Conservation (phyloP, 2,113 vertebrate genomes). For the Shinisaurus crocodilurus region DNA sequence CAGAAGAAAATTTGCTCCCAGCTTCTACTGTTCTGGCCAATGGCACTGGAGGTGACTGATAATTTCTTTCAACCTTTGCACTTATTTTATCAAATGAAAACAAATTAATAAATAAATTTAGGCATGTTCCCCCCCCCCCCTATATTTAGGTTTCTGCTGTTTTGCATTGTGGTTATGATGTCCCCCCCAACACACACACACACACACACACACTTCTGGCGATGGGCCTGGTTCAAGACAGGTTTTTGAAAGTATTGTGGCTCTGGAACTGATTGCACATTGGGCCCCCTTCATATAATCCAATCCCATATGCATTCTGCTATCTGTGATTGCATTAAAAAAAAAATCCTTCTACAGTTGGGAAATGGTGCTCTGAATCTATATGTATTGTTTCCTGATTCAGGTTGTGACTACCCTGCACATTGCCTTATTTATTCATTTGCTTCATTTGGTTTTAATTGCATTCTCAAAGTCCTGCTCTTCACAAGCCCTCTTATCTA, state of each 20-base stretch:
- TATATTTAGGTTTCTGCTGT: not conserved
- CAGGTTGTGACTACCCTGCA: not conserved
- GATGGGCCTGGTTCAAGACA: not conserved
- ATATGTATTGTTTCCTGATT: not conserved
- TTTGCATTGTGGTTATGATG: not conserved
- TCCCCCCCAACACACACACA: too few relatives aligned
- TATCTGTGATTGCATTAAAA: not conserved
- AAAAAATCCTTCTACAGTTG: not conserved
- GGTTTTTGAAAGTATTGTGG: not conserved
- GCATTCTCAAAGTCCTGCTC: not conserved
- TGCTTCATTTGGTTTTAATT: constrained; percentile 32
- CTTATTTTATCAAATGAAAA: not conserved
- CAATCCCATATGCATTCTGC: not conserved
- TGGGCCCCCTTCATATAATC: not conserved
- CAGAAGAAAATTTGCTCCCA: not conserved
- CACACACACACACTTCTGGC: not conserved
- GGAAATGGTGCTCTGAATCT: not conserved
- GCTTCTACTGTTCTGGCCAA: not conserved
- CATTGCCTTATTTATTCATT: constrained; percentile 15
- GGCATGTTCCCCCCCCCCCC: not conserved
- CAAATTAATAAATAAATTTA: not conserved
- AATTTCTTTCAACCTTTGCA: not conserved
- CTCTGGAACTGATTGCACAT: not conserved
- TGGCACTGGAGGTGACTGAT: not conserved
- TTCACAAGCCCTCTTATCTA: constrained; percentile 32